Base-by-base conservation (phyloP, 2,113 vertebrate genomes). In the Stegastes partitus region DNA sequence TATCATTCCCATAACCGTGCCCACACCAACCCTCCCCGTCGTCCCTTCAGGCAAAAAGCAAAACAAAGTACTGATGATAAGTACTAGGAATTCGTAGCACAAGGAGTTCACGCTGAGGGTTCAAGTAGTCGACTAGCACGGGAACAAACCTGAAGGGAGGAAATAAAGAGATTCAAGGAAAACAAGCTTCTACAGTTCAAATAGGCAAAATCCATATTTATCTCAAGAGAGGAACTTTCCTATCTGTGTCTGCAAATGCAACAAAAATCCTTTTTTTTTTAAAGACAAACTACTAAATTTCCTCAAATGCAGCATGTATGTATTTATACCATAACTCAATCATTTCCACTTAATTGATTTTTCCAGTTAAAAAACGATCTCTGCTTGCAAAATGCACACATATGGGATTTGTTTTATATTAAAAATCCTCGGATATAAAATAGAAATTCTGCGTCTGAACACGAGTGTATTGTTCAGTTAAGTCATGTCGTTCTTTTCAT, bases 1-100 rank as follows among this genome's bases (percentile, higher is more conserved):
- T 68, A 64, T 82, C 23, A 57, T 23, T 65, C n/a, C 11, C 19
- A 28, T 69, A 54, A 64, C 50, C 18, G 22, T 11, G 11, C 59
- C 64, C 31, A 70, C 31, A 55, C 58, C 37, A 59, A 12, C 54
- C 53, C 54, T 42, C 59, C 31, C 34, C 15, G 45, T 25, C 25
- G 23, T 23, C 6, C 39, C 65, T 51, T 47, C 23, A 12, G 69
- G 79, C 55, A 25, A 67, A n/a, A 51, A 68, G 44, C 26, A 61
- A 12, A 45, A 51, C n/a, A 57, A 56, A 59, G 25, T 45, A n/a
- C 44, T 47, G 5, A 14, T 70, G 59, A 68, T 49, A 49, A 78
- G 19, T 70, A 49, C 53, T 5, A 34, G 56, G 59, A 66, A 54
- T 28, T 59, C 7, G 26, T 12, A 50, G 34, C 15, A 67, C 69